phyloP scores from a whole-genome alignment of 30 jellyfish, hydroid and myxozoan species.

The Chrysaora quinquecirrha region DNA sequence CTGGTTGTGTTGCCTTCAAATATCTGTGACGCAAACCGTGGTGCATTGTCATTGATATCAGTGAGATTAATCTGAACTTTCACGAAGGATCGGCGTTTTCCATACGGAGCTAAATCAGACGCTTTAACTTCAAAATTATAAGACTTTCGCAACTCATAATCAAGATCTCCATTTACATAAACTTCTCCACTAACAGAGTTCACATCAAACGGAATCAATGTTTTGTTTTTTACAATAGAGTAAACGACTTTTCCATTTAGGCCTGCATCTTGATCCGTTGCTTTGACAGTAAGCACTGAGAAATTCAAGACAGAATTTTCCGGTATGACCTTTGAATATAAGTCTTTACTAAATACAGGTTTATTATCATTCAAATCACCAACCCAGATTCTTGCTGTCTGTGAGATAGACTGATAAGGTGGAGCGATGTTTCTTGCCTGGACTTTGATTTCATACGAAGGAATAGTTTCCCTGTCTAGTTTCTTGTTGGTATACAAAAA shows the following conservation, averaged over 20 bases:
- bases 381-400: conserved; percentile 76
- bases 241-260: conserved; percentile 69
- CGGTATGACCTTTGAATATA: conserved; percentile 52
- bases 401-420: conserved; percentile 74
- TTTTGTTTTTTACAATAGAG: conserved; percentile 46
- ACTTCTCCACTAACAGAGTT: conserved; percentile 74
- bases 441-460: conserved; percentile 60
- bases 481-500: conserved; percentile 38
- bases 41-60: conserved; percentile 91
- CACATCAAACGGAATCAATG: conserved; percentile 63
- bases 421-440: conserved; percentile 78
- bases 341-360: conserved; percentile 68
- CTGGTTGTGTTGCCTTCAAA: conserved; percentile 69
- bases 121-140: conserved; percentile 85
- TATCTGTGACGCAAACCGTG: conserved; percentile 74
- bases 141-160: conserved; percentile 62
- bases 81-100: conserved; percentile 15
- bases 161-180: conserved; percentile 62
- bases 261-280: conserved; percentile 88
- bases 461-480: conserved; percentile 79
- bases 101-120: conserved; percentile 75
- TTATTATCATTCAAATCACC: conserved; percentile 84
- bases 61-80: conserved; percentile 60
- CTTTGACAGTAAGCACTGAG: conserved; percentile 67
- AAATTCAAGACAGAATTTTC: conserved; percentile 70